Evolutionary conservation across 2,113 vertebrate genomes (phyloP).

Genomic region (Pyrgilauda ruficollis): DNA sequence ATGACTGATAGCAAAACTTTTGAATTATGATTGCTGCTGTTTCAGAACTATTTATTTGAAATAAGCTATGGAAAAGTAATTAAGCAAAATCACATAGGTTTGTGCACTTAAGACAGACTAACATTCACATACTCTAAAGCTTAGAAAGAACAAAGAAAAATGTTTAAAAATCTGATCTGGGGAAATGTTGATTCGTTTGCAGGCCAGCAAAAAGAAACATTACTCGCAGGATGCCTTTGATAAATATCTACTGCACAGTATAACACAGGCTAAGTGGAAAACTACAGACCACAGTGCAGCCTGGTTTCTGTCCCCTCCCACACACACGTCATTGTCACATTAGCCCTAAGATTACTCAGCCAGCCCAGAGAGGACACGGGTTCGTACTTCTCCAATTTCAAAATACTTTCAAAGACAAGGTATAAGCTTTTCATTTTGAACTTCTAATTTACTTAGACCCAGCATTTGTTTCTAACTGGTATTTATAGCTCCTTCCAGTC

Average conservation of each 20-base stretch:
- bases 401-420: neutral
- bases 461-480: neutral
- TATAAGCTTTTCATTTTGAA: neutral
- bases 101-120: neutral
- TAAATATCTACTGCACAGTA: neutral
- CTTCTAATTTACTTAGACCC: neutral
- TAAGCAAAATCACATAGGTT: neutral
- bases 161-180: neutral
- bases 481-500: neutral
- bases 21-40: neutral
- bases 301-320: neutral
- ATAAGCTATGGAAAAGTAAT: neutral
- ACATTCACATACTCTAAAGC: neutral
- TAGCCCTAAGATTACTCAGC: neutral
- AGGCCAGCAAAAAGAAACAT: neutral
- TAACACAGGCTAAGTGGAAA: slow-evolving; percentile 16
- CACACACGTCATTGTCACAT: neutral
- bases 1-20: neutral
- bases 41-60: neutral
- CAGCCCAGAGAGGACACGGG: neutral
- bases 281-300: neutral
- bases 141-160: neutral
- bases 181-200: neutral
- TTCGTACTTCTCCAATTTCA: neutral
- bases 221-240: neutral